A percentile compares a stretch with the other conserved stretches of the same genome.
Evolutionary conservation across 2,797 vertebrate genomes (phyloP).

Genomic region (Mionectes olivaceus): DNA sequence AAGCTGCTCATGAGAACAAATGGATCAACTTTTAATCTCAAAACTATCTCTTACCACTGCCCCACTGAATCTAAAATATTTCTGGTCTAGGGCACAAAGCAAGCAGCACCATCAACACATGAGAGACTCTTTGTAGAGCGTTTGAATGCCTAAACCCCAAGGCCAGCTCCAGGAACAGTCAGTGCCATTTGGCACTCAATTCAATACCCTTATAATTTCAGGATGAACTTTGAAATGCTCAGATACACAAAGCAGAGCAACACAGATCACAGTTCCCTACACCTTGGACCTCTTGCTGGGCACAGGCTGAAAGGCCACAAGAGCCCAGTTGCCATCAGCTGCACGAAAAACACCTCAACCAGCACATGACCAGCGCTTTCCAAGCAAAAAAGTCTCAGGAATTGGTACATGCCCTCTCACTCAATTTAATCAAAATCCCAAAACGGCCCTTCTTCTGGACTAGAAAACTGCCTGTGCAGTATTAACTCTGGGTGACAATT

Average conservation of each 20-base stretch:
- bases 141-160: fast-evolving
- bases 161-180: not conserved
- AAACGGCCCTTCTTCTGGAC: not conserved
- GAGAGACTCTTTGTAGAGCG: not conserved
- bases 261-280: fast-evolving
- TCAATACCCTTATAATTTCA: not conserved
- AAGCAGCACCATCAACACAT: not conserved
- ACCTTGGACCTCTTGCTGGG: not conserved
- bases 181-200: not conserved
- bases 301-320: not conserved
- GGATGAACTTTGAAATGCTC: not conserved
- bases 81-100: not conserved
- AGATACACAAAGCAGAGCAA: not conserved
- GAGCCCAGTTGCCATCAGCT: not conserved
- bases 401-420: not conserved
- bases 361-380: not conserved
- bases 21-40: slow-evolving; percentile 3
- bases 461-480: not conserved
- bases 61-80: not conserved
- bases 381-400: not conserved
- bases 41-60: not conserved
- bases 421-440: not conserved
- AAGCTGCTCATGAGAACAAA: not conserved
- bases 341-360: not conserved
- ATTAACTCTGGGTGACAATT: not conserved